Conservation (phyloP, 2,888 invertebrate genomes). For the Drosophila quinaria region DNA sequence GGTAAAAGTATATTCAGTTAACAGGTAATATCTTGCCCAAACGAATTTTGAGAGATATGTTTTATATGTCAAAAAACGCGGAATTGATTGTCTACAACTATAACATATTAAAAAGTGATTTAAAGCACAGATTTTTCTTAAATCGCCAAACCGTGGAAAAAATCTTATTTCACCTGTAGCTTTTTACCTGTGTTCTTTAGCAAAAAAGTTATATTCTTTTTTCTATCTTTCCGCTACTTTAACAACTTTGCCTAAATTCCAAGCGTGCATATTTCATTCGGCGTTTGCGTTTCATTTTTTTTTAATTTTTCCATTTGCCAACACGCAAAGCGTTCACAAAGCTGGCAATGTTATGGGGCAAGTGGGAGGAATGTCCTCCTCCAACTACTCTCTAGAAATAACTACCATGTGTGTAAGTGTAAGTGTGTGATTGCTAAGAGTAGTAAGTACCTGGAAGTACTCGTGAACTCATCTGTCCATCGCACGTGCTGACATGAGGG, state of each 20-base stretch:
- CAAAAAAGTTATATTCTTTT: too few species aligned
- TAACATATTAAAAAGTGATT: too few species aligned
- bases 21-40: too few species aligned
- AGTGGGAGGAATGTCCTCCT: constrained; percentile 20
- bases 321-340: constrained; percentile 55
- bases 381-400: constrained; percentile 8
- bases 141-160: too few species aligned
- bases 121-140: too few species aligned
- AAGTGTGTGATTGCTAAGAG: constrained; percentile 17
- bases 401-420: constrained; percentile 13
- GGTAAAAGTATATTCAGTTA: too few species aligned
- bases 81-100: too few species aligned
- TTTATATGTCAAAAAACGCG: too few species aligned
- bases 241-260: constrained; percentile 64
- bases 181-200: too few species aligned
- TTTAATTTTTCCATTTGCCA: constrained; percentile 29
- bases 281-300: constrained; percentile 53
- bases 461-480: constrained; percentile 42
- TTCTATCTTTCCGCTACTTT: constrained; percentile 52
- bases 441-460: constrained; percentile 25
- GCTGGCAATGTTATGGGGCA: constrained; percentile 11
- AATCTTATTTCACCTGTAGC: too few species aligned
- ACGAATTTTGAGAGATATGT: too few species aligned
- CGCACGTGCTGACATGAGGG: constrained; percentile 46
- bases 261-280: constrained; percentile 66